A percentile compares a stretch with the other conserved stretches of the same genome.
Conservation (phyloP, 1,140 invertebrate genomes). For the Drosophila kohkoa region DNA sequence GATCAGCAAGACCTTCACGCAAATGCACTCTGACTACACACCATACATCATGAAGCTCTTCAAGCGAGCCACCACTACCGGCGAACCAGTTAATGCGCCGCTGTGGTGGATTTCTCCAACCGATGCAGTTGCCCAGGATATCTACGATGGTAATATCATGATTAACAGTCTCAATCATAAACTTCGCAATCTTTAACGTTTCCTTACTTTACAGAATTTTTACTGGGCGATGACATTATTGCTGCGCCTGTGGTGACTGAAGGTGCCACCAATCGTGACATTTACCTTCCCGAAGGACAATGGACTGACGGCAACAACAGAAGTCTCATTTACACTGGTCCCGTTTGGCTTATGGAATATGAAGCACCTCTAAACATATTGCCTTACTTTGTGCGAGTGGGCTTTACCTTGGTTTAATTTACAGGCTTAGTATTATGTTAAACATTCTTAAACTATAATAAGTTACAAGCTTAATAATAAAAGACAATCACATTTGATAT, state of each 20-base stretch:
- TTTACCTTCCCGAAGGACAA: constrained; percentile 91
- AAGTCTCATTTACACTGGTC: constrained; percentile 86
- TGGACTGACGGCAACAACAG: constrained; percentile 88
- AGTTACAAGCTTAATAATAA: background rate
- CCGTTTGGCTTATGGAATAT: constrained; percentile 88
- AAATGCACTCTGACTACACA: constrained; percentile 89
- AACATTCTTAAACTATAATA: background rate
- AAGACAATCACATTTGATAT: background rate
- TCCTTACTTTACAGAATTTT: constrained; percentile 88
- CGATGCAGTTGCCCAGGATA: constrained; percentile 87
- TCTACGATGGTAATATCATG: constrained; percentile 87
- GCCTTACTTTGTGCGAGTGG: constrained; percentile 87
- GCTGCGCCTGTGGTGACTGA: constrained; percentile 92
- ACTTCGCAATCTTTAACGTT: background rate
- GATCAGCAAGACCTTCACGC: constrained; percentile 89
- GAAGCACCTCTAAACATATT: constrained; percentile 88
- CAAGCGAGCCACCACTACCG: constrained; percentile 87
- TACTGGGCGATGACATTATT: constrained; percentile 93
- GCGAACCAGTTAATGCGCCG: constrained; percentile 93
- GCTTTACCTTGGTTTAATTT: constrained; percentile 47
- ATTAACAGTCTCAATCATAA: background rate
- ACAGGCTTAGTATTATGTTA: background rate
- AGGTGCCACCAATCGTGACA: constrained; percentile 88
- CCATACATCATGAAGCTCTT: constrained; percentile 88
- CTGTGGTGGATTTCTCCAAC: constrained; percentile 95